These are phyloP conservation scores for Agriopis aurantiaria DNA, from an alignment of 2,888 invertebrate species.

Conservation along the genomic window DNA sequence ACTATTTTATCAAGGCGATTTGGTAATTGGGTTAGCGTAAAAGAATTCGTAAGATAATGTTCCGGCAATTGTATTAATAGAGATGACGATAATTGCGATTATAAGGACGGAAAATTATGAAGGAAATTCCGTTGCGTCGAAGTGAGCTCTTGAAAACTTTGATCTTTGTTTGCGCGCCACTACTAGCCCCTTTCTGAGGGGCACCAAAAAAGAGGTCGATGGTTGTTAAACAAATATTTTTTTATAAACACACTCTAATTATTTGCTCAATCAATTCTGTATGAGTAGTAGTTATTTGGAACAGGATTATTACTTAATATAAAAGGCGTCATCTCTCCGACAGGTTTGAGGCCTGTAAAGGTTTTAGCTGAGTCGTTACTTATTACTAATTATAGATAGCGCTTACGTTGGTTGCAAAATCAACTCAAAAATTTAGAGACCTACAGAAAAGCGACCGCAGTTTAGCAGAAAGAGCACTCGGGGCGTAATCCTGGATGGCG, in stretches of 20 bases:
- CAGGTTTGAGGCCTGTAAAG: too few species aligned
- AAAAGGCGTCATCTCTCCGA: too few species aligned
- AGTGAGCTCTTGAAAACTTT: slow-evolving; percentile 60
- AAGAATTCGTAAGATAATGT: slow-evolving; percentile 11
- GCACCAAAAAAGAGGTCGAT: slow-evolving; percentile 54
- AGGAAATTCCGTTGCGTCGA: slow-evolving; percentile 28
- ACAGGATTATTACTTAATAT: background rate
- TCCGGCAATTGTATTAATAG: slow-evolving; percentile 3
- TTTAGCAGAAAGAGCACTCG: too few species aligned
- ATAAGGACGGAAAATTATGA: background rate
- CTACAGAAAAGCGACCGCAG: too few species aligned
- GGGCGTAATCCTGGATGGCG: too few species aligned
- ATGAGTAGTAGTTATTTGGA: slow-evolving; percentile 51
- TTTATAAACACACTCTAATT: slow-evolving; percentile 71
- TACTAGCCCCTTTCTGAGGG: slow-evolving; percentile 61
- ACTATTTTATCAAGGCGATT: slow-evolving; percentile 18
- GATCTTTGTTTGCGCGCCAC: slow-evolving; percentile 77
- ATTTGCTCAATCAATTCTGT: slow-evolving; percentile 75
- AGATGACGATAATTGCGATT: background rate
- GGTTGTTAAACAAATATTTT: slow-evolving; percentile 78
- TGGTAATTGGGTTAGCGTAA: slow-evolving; percentile 1
- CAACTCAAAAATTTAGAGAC: too few species aligned
- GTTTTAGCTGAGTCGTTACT: too few species aligned
- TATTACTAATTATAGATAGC: too few species aligned
- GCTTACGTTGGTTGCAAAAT: too few species aligned